A percentile compares a stretch with the other conserved stretches of the same genome.
These are phyloP conservation scores for Arenicola marina DNA, from an alignment of 2,888 invertebrate genomes.

Conservation along the genomic window DNA sequence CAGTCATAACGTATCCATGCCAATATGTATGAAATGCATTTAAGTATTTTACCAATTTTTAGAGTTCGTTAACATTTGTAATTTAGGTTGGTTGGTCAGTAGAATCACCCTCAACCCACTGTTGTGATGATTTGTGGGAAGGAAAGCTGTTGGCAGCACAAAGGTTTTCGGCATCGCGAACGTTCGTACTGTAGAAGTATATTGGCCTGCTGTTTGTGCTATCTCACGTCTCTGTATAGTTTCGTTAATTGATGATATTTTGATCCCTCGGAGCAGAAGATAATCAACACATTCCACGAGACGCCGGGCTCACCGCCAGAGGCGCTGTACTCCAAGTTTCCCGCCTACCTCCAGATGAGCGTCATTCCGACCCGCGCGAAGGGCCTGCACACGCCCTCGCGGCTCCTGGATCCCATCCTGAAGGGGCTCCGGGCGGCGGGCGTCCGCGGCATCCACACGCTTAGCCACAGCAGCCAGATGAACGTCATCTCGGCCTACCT, in stretches of 20 bases:
- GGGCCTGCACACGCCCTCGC: conserved; percentile 74
- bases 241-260: neutral
- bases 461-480: conserved; percentile 75
- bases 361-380: conserved; percentile 66
- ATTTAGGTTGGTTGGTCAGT: too few species aligned
- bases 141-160: too few species aligned
- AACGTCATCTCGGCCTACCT: conserved; percentile 81
- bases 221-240: neutral
- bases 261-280: conserved; percentile 10
- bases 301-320: conserved; percentile 10
- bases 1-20: too few species aligned
- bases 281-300: conserved; percentile 20
- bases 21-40: too few species aligned
- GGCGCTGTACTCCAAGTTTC: conserved; percentile 67
- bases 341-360: conserved; percentile 77
- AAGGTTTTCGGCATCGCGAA: too few species aligned
- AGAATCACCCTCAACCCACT: too few species aligned
- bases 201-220: neutral
- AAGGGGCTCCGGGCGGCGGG: conserved; percentile 86
- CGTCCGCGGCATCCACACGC: conserved; percentile 84
- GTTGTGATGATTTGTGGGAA: too few species aligned
- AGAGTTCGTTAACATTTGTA: too few species aligned
- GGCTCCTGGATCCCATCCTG: conserved; percentile 80
- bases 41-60: too few species aligned
- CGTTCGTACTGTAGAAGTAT: neutral